Conservation (phyloP, 2,797 vertebrate species). For the Chloroceryle inda region DNA sequence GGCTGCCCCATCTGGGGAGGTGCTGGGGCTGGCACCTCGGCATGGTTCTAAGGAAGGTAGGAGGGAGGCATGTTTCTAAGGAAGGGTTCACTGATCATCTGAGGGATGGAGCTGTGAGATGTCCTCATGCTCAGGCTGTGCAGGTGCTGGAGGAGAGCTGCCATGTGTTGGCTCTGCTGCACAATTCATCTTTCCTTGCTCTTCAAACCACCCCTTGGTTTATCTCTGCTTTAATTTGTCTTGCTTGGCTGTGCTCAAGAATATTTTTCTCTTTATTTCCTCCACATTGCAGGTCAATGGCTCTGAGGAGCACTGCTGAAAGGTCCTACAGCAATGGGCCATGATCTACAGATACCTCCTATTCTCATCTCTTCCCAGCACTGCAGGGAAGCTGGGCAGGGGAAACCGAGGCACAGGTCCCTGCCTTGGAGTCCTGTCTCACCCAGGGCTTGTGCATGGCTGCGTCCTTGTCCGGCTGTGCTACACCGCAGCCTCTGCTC, state of each 20-base stretch:
- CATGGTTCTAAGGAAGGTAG: background rate
- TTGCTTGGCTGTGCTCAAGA: background rate
- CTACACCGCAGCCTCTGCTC: background rate
- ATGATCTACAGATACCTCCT: background rate
- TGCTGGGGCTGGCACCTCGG: background rate
- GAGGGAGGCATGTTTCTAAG: background rate
- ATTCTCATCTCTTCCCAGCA: background rate
- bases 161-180: background rate
- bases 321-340: background rate
- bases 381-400: background rate
- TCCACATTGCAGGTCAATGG: background rate
- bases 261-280: background rate
- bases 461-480: background rate
- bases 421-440: background rate
- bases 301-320: background rate
- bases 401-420: background rate
- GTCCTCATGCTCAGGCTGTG: accelerated
- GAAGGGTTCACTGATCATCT: background rate
- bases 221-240: background rate
- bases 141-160: background rate
- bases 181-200: background rate
- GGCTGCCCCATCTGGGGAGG: background rate
- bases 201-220: accelerated
- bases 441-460: accelerated
- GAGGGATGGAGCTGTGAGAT: background rate